These are phyloP conservation scores for Nemotelus nigrinus DNA, from an alignment of 2,888 invertebrate species.

Conservation along the genomic window DNA sequence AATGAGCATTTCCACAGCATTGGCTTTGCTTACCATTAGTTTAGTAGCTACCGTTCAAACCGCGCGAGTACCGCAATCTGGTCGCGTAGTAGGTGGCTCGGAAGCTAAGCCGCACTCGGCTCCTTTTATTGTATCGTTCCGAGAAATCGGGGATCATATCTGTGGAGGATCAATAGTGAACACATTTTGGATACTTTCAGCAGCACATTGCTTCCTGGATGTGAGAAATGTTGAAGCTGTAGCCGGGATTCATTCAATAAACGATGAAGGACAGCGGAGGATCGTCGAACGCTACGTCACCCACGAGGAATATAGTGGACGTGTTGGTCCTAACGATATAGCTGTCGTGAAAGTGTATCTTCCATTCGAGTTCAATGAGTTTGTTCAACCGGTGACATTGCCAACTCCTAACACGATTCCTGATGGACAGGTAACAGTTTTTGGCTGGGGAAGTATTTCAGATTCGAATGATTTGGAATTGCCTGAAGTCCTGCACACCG, in stretches of 20 bases:
- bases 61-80: background rate
- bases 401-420: conserved; percentile 43
- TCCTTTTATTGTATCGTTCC: conserved; percentile 47
- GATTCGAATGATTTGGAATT: background rate
- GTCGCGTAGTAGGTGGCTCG: conserved; percentile 48
- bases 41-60: too few species aligned
- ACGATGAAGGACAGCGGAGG: conserved; percentile 56
- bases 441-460: conserved; percentile 57
- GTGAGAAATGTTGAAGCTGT: conserved; percentile 48
- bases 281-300: conserved; percentile 52
- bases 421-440: conserved; percentile 48
- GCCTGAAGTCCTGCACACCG: conserved; percentile 57
- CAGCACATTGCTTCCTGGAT: conserved; percentile 49
- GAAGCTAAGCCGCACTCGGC: conserved; percentile 44
- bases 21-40: too few species aligned
- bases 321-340: conserved; percentile 67
- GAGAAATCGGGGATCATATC: conserved; percentile 23
- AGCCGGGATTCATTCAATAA: conserved; percentile 64
- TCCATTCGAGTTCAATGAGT: conserved; percentile 56
- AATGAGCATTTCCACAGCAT: too few species aligned
- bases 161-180: conserved; percentile 48
- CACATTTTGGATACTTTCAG: conserved; percentile 48
- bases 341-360: conserved; percentile 64
- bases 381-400: conserved; percentile 14
- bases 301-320: conserved; percentile 55